phyloP scores from a whole-genome alignment of 2,888 invertebrate species.

The Galerucella calmariensis region DNA sequence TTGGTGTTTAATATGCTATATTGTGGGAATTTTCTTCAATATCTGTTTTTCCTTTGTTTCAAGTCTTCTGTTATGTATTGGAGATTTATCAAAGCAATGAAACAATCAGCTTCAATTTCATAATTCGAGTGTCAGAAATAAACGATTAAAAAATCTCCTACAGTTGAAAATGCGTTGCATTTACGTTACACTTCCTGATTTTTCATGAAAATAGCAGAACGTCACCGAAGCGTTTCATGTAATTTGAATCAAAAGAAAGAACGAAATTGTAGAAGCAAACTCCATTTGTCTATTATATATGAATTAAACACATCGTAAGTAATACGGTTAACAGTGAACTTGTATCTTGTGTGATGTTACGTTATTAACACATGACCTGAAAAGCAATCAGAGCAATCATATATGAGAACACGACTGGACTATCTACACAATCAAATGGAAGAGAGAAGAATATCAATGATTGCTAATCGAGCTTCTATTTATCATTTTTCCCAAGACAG shows the following conservation, averaged over 20 bases:
- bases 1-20: too few species aligned
- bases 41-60: too few species aligned
- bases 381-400: conserved; percentile 50
- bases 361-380: conserved; percentile 46
- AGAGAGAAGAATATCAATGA: background rate
- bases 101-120: too few species aligned
- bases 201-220: conserved; percentile 12
- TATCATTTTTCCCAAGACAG: background rate
- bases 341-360: conserved; percentile 36
- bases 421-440: background rate
- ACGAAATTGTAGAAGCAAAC: conserved; percentile 7
- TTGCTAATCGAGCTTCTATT: background rate
- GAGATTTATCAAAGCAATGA: too few species aligned
- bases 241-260: conserved; percentile 7
- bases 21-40: too few species aligned
- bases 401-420: conserved; percentile 43
- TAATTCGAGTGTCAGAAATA: too few species aligned
- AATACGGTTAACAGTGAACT: conserved; percentile 42
- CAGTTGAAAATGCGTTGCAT: background rate
- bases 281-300: conserved; percentile 12
- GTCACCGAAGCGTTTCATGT: background rate
- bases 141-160: background rate
- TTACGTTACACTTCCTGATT: background rate
- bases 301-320: conserved; percentile 37
- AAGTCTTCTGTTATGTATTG: too few species aligned